phyloP scores from a whole-genome alignment of 2,113 vertebrate species.

The Lampris megalopsis region DNA sequence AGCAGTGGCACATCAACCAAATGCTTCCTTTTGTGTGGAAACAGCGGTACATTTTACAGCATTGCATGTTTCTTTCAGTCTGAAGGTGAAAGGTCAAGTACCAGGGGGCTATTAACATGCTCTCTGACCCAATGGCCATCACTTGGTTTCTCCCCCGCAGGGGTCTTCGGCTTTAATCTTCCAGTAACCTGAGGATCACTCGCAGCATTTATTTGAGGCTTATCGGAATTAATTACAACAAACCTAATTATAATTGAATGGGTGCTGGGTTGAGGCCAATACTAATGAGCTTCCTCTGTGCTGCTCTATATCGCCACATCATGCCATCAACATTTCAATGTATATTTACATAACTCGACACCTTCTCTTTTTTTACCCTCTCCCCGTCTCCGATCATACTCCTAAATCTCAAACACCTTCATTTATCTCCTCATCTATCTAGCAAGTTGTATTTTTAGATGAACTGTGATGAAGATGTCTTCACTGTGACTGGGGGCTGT shows the following conservation, averaged over 20 bases:
- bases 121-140: slow-evolving; percentile 36
- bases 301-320: slow-evolving; percentile 23
- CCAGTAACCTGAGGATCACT: background rate
- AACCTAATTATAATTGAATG: slow-evolving; percentile 32
- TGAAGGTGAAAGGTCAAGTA: slow-evolving; percentile 48
- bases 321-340: slow-evolving; percentile 11
- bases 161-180: slow-evolving; percentile 35
- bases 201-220: slow-evolving; percentile 17
- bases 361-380: background rate
- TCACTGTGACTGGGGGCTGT: background rate
- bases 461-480: background rate
- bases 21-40: slow-evolving; percentile 3
- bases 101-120: background rate
- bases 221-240: slow-evolving; percentile 31
- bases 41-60: slow-evolving; percentile 27
- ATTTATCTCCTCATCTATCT: background rate
- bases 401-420: background rate
- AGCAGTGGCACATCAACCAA: background rate
- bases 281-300: slow-evolving; percentile 31
- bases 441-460: background rate
- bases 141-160: slow-evolving; percentile 21
- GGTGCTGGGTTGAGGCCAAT: slow-evolving; percentile 25
- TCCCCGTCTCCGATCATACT: background rate
- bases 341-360: background rate
- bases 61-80: background rate